Base-by-base conservation (phyloP, 2,113 vertebrate genomes). In the Pteronura brasiliensis region DNA sequence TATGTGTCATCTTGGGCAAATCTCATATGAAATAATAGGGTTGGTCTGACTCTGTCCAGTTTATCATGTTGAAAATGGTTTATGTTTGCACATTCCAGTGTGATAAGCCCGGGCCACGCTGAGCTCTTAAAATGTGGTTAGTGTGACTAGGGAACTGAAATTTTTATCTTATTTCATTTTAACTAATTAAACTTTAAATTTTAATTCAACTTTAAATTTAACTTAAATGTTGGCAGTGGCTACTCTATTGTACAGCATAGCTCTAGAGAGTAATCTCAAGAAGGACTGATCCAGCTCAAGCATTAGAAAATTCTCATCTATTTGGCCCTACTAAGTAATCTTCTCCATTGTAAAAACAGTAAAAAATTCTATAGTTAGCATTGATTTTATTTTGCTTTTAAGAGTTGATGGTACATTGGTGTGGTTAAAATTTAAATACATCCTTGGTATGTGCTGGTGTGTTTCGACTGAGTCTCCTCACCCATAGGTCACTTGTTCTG, bases 301-400 rank as follows among this genome's bases (percentile, higher is more conserved):
- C 74, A 55, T 69, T 74, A 52, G 36, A 63, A 57, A 21, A 49
- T 27, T 67, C 31, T 79, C 18, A 71, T 55, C 34, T 10, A 36
- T 55, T 49, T 88, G 59, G 91, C 25, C 2, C 34, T 23, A 36
- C 14, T 44, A 55, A 57, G 31, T 34, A n/a, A 49, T 17, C 5
- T 80, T 67, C 71, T 42, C 63, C 61, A 31, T 52, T 92, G 39
- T 94, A 67, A 86, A 39, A 34, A 34, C 47, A 27, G 27, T 29
- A 92, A 13, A 7, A 74, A 36, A 88, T 42, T 88, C 5, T 65
- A 47, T 25, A 65, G 23, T 79, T 93, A 80, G 2, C 27, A 21
- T 39, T 95, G 59, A 77, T 65, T 96, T 71, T 88, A 76, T 59
- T 95, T 88, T 92, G 15, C 49, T 92, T 80, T 90, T 83, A 94